Conservation (phyloP, 2,888 invertebrate genomes). For the Watsonalla binaria region DNA sequence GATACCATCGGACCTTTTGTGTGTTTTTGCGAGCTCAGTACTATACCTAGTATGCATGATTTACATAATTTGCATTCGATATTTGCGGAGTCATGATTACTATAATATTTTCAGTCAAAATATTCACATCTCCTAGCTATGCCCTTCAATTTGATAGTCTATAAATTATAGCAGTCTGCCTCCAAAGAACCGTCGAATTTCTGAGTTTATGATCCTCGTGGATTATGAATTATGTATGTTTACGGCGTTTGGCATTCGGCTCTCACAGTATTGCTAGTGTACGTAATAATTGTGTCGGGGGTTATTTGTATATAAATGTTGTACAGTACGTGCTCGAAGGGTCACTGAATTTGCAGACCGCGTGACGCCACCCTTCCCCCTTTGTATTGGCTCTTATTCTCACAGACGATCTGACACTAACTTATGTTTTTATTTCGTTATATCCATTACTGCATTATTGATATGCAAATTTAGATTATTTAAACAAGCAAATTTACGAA, state of each 20-base stretch:
- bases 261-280: neutral
- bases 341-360: slow-evolving; percentile 39
- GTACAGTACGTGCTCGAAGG: slow-evolving; percentile 28
- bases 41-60: no score
- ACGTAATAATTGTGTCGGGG: slow-evolving; percentile 20
- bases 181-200: neutral
- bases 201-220: slow-evolving; percentile 4
- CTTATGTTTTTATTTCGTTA: no score
- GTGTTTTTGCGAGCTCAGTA: no score
- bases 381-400: slow-evolving; percentile 15
- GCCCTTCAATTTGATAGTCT: neutral
- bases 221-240: slow-evolving; percentile 1
- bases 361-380: slow-evolving; percentile 43
- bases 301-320: slow-evolving; percentile 24
- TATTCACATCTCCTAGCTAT: neutral
- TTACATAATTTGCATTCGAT: no score
- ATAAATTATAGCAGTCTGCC: neutral
- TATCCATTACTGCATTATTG: no score
- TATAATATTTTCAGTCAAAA: no score
- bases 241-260: neutral
- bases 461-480: no score
- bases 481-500: no score
- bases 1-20: no score
- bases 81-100: no score
- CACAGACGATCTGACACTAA: no score